Percentiles rank a stretch among this genome's conserved stretches.
Conservation (phyloP, 2,888 invertebrate species). For the Thymelicus sylvestris region DNA sequence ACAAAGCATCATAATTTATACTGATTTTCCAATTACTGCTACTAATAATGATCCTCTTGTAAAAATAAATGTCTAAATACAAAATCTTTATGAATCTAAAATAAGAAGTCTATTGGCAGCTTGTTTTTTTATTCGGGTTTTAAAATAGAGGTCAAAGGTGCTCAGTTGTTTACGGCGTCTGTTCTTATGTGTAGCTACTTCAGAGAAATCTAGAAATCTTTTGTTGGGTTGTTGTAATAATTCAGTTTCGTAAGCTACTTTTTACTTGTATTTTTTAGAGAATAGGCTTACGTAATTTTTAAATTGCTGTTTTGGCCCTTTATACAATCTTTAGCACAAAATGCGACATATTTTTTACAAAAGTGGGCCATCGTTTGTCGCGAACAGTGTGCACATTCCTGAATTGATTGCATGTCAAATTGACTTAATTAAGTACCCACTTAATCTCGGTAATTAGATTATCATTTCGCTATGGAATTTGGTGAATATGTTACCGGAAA, state of each 20-base stretch:
- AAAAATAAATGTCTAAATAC: too few relatives aligned
- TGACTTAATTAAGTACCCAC: constrained; percentile 22
- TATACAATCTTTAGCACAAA: too few relatives aligned
- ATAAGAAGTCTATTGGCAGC: too few relatives aligned
- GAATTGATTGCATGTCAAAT: constrained; percentile 14
- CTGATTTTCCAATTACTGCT: too few relatives aligned
- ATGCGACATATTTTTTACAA: not conserved
- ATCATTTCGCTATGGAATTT: constrained; percentile 5
- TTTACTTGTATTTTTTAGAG: too few relatives aligned
- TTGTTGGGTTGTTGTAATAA: not conserved
- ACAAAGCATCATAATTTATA: too few relatives aligned
- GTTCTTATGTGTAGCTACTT: constrained; percentile 1
- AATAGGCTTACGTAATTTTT: too few relatives aligned
- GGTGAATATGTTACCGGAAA: not conserved
- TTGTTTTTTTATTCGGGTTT: not conserved
- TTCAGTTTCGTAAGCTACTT: not conserved
- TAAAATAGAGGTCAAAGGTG: constrained; percentile 5
- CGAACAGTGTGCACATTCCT: constrained; percentile 2
- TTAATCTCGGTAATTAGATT: constrained; percentile 24
- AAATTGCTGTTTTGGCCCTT: too few relatives aligned
- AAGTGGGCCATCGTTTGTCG: constrained; percentile 6
- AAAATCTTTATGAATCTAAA: too few relatives aligned
- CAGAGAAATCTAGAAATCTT: not conserved
- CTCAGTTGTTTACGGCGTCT: constrained; percentile 1
- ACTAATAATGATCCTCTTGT: too few relatives aligned